Base-by-base conservation (phyloP, 2,113 vertebrate genomes). In the Synchiropus splendidus region DNA sequence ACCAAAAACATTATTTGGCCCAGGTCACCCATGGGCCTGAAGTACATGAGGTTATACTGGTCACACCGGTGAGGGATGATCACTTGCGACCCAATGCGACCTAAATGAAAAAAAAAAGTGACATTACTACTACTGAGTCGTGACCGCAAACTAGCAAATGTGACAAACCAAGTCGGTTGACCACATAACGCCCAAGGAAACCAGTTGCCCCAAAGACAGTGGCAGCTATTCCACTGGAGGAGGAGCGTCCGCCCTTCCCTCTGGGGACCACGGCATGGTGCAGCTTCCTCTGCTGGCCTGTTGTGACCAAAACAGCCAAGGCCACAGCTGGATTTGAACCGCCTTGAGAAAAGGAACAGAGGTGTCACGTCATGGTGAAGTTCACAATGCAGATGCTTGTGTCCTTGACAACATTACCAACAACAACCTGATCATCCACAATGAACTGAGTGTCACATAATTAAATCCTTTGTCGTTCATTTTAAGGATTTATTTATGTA, bases 131-230 rank as follows among this genome's bases (percentile, higher is more conserved):
- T 27, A n/a, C n/a, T n/a, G n/a, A n/a, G 21, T 27, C 8, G 21
- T 27, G 21, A 27, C 8, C 21, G n/a, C n/a, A n/a, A n/a, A n/a
- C n/a, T n/a, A n/a, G n/a, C n/a, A n/a, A n/a, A n/a, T n/a, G n/a
- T n/a, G 14, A 66, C 83, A 87, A 77, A 97, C 95, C 92, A 33
- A 99, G 87, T 12, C 82, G 86, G 44, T 83, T 90, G 70, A 98
- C 89, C 12, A 99, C 86, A 0, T 99, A 97, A 46, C 94, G 83
- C 10, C 95, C 95, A 54, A 99, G 69, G 55, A 92, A 98, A 8
- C 95, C 95, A 0, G 94, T 92, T 16, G 92, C 94, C 42, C 95
- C 94, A 47, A 99, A 99, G 21, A 99, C 94, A 0, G 92, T 97
- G 44, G 92, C 95, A 6, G 92, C 87, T 1, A 98, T 67, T 18